A percentile compares a stretch with the other conserved stretches of the same genome.
Conservation (phyloP, 2,888 invertebrate species). For the Tyria jacobaeae region DNA sequence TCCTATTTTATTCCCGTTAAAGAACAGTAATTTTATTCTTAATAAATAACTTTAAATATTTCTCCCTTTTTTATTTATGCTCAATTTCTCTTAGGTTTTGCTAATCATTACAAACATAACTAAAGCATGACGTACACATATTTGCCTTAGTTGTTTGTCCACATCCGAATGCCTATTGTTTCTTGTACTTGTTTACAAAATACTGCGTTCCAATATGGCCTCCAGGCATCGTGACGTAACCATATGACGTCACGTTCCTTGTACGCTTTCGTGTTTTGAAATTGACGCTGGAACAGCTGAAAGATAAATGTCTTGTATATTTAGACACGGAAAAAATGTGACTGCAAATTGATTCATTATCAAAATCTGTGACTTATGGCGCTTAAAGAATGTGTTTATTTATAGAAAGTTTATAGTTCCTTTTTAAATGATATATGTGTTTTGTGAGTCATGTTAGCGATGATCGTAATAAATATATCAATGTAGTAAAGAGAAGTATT, state of each 20-base stretch:
- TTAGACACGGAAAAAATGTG: slow-evolving; percentile 42
- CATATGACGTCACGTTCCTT: slow-evolving; percentile 63
- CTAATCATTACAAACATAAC: neutral
- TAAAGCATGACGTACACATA: slow-evolving; percentile 50
- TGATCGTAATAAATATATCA: neutral
- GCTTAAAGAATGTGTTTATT: slow-evolving; percentile 27
- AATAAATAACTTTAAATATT: neutral
- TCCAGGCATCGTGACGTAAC: slow-evolving; percentile 58
- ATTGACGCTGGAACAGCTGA: slow-evolving; percentile 61
- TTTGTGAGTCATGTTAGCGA: slow-evolving; percentile 2
- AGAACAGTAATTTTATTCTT: neutral
- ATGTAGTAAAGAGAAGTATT: neutral
- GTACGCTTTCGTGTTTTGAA: slow-evolving; percentile 57
- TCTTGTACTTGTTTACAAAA: slow-evolving; percentile 66
- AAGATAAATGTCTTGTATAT: slow-evolving; percentile 57
- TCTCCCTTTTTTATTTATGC: neutral
- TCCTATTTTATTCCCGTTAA: neutral
- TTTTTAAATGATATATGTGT: slow-evolving; percentile 19
- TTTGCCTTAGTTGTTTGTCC: slow-evolving; percentile 65
- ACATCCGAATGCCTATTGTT: slow-evolving; percentile 71
- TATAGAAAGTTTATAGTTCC: slow-evolving; percentile 19
- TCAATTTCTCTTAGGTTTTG: neutral
- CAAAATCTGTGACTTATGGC: slow-evolving; percentile 39
- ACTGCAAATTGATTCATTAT: slow-evolving; percentile 53
- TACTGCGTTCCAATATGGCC: slow-evolving; percentile 64